Percentiles rank a stretch among this genome's conserved stretches.
phyloP scores from a whole-genome alignment of 35 echinoderm and acorn worm genomes.

The Hemicentrotus pulcherrimus region DNA sequence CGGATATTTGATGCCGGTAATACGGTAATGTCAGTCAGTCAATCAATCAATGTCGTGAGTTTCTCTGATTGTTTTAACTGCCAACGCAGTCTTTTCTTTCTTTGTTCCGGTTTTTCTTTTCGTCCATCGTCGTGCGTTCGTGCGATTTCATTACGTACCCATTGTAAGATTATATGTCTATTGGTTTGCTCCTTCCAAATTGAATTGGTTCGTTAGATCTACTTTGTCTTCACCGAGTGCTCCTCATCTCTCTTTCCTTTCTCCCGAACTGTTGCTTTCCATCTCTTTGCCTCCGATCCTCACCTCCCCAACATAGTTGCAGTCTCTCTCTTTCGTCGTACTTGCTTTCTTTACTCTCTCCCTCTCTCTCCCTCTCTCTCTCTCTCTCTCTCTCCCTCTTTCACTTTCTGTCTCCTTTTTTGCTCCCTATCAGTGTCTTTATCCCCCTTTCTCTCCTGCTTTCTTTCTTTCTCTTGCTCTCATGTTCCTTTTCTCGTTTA shows the following conservation, averaged over 20 bases:
- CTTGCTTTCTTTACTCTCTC: background rate
- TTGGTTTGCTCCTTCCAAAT: too few relatives aligned
- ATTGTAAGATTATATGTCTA: too few relatives aligned
- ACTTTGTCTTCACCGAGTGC: too few relatives aligned
- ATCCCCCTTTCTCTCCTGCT: background rate
- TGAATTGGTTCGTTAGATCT: too few relatives aligned
- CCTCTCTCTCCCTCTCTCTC: background rate
- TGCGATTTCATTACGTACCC: background rate
- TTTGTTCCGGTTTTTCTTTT: background rate
- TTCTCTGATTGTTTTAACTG: background rate
- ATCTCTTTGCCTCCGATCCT: too few relatives aligned
- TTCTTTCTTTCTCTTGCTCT: background rate
- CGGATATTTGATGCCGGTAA: constrained; percentile 22
- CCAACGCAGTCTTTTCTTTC: background rate
- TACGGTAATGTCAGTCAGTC: constrained; percentile 23
- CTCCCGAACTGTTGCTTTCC: too few relatives aligned
- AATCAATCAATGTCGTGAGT: constrained; percentile 17
- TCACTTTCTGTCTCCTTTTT: background rate
- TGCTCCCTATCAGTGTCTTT: background rate
- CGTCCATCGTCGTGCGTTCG: background rate
- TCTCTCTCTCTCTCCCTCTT: background rate
- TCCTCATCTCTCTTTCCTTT: too few relatives aligned
- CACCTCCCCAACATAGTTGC: too few relatives aligned
- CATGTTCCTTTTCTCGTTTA: background rate
- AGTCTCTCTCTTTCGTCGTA: background rate